These are phyloP conservation scores for Chondrilla cf. caribensis DNA, from an alignment of 37 sponge, comb jelly and placozoan genomes.

Conservation along the genomic window DNA sequence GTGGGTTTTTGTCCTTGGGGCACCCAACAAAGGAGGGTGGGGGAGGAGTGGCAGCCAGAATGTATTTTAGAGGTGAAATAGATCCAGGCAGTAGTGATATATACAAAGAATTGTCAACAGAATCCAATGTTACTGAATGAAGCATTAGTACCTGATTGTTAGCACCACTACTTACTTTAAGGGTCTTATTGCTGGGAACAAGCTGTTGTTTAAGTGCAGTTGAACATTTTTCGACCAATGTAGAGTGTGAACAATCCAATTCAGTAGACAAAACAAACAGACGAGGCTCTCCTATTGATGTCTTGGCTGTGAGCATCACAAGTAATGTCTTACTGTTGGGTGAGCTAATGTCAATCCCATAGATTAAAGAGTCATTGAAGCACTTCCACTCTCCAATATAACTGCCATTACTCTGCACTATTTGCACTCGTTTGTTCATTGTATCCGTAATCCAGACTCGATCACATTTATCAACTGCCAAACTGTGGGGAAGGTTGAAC, in stretches of 20 bases:
- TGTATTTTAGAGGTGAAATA: conserved; percentile 27
- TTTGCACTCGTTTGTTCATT: conserved; percentile 30
- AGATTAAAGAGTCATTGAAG: conserved; percentile 19
- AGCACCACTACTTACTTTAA: background rate
- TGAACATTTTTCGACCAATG: conserved; percentile 1
- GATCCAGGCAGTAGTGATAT: conserved; percentile 25
- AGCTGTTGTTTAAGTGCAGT: background rate
- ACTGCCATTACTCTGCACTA: conserved; percentile 16
- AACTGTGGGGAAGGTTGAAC: conserved; percentile 41
- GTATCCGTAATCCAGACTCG: conserved; percentile 41
- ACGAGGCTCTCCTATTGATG: background rate
- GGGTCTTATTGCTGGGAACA: background rate
- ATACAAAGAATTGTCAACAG: background rate
- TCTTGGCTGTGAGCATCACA: conserved; percentile 17
- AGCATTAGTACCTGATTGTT: conserved; percentile 5
- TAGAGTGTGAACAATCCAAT: conserved; percentile 3
- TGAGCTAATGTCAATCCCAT: conserved; percentile 32
- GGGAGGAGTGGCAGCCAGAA: conserved; percentile 23
- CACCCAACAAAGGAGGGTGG: background rate
- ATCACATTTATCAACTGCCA: conserved; percentile 32
- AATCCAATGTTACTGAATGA: conserved; percentile 35
- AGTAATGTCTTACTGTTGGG: background rate
- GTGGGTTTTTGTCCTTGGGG: background rate
- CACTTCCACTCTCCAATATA: conserved; percentile 38
- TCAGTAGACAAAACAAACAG: background rate